These are phyloP conservation scores for Eueremaeus valkanovi DNA, from an alignment of 2,888 invertebrate genomes.

Conservation along the genomic window DNA sequence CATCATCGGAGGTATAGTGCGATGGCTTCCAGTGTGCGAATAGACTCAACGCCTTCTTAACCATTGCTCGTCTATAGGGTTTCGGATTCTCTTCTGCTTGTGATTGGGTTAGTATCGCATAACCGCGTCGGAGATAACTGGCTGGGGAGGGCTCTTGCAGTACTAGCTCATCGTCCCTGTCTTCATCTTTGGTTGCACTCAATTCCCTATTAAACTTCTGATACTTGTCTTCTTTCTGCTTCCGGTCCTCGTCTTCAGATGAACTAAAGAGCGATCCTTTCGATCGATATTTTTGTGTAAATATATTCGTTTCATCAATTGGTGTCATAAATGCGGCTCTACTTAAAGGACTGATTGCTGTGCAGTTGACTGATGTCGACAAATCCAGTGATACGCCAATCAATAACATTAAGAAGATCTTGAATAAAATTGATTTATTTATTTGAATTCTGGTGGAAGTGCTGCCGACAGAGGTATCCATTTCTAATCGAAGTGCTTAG, in stretches of 20 bases:
- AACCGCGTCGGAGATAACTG: background rate
- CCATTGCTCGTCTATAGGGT: conserved; percentile 3
- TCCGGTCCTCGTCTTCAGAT: background rate
- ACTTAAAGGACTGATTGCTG: background rate
- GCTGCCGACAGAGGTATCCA: background rate
- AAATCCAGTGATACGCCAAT: conserved; percentile 11
- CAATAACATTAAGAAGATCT: background rate
- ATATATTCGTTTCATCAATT: background rate
- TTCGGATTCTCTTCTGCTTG: too few relatives aligned
- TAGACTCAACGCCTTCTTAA: conserved; percentile 38
- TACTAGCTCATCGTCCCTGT: background rate
- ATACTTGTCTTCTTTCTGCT: too few relatives aligned
- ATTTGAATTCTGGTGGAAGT: background rate
- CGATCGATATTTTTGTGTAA: background rate
- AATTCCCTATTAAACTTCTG: too few relatives aligned
- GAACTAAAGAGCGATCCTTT: background rate
- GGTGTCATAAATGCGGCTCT: conserved; percentile 9
- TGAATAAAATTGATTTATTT: background rate
- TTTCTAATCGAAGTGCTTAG: too few relatives aligned
- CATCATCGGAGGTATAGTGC: conserved; percentile 11
- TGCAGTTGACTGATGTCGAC: background rate
- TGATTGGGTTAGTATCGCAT: background rate
- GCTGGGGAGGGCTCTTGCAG: too few relatives aligned
- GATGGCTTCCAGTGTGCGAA: conserved; percentile 40
- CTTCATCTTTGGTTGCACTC: background rate